Evolutionary conservation across 1,140 invertebrate genomes (phyloP), one percentile per base, ranked within the genome.

Genomic region (Anthonomus grandis): DNA sequence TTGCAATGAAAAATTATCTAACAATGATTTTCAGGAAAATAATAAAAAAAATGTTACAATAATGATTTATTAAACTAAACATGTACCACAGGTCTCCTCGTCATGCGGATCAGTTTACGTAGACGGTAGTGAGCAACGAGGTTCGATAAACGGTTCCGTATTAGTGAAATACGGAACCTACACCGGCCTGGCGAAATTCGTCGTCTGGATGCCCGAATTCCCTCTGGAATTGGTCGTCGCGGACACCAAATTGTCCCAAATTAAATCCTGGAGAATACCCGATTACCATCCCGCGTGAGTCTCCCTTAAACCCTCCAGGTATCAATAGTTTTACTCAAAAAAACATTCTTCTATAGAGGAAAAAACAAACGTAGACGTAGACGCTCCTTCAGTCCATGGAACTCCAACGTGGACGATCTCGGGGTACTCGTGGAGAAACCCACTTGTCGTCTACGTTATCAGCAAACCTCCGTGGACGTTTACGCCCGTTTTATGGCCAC

Each of bases 141-240:
- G 95, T 4, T 95, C 93, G 0, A 90, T 91, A 10, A 97, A 97
- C 73, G 94, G 94, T 1, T 93, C 91, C 1, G 86, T 98, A 12
- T 82, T 95, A 8, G 92, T 96, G 5, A 94, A 94, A 74, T 97
- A 96, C 70, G 93, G 92, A 5, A 90, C 90, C 0, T 92, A 94
- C 69, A 90, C 87, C 5, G 91, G 93, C 5, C 72, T 91, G 34
- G 89, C 93, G 0, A 81, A 86, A 57, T 93, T 98, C 71, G 91
- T 88, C 6, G 93, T 98, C 0, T 98, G 95, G 95, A 95, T 96
- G 84, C 95, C 95, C 0, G 93, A 96, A 71, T 87, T 95, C 64
- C 91, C 93, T 0, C 75, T 98, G 34, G 92, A 95, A 67, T 85
- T 98, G 13, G 85, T 88, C 54, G 85, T 97, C 1, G 84, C 86